Percentiles rank a stretch among this genome's conserved stretches.
Conservation (phyloP, 2,888 invertebrate species). For the Chaetogeoica ovagalla region DNA sequence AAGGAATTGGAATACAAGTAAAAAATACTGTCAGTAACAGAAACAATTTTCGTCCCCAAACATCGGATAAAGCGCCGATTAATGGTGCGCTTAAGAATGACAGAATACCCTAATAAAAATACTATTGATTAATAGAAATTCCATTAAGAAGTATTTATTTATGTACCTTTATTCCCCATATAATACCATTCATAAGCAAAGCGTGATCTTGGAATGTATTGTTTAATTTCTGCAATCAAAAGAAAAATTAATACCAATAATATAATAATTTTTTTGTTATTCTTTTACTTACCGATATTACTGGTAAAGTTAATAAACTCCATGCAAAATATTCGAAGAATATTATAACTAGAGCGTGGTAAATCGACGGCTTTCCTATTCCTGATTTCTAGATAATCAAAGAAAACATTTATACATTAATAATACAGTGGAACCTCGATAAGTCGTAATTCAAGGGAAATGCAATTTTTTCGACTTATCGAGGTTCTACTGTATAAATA, state of each 20-base stretch:
- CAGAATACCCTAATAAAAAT: conserved; percentile 73
- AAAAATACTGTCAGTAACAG: conserved; percentile 96
- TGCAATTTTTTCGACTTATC: no score
- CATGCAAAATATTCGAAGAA: conserved; percentile 99
- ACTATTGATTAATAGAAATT: conserved; percentile 10
- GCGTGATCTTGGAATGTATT: conserved; percentile 98
- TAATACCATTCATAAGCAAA: conserved; percentile 98
- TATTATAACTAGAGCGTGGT: conserved; percentile 98
- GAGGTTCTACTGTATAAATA: no score
- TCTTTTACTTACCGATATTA: conserved; percentile 73
- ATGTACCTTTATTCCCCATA: conserved; percentile 89
- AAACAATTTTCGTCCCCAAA: conserved; percentile 98
- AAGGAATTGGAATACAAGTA: conserved; percentile 97
- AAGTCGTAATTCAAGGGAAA: no score
- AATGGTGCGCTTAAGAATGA: conserved; percentile 97
- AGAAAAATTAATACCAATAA: not conserved
- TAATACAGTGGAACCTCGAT: no score
- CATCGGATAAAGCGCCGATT: conserved; percentile 95
- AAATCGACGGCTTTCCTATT: conserved; percentile 92
- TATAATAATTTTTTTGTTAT: not conserved
- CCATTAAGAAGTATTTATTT: not conserved
- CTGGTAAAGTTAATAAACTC: conserved; percentile 97
- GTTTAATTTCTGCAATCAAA: conserved; percentile 75
- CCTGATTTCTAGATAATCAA: conserved; percentile 72
- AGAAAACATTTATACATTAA: conserved; percentile 1